Conservation (phyloP, 2,113 vertebrate species). For the Fregata magnificens region DNA sequence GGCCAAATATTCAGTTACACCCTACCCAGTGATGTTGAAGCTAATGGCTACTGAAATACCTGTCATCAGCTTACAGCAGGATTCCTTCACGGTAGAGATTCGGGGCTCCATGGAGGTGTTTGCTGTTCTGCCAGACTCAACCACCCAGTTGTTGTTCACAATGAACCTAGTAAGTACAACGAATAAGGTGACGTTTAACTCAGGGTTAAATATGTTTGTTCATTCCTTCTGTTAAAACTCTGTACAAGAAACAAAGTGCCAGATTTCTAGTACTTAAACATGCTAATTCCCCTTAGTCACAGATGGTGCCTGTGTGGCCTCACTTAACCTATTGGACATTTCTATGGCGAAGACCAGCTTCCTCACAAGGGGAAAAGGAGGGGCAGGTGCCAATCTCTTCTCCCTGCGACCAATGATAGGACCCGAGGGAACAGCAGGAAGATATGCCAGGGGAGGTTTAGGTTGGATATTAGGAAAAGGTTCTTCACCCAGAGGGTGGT, state of each 20-base stretch:
- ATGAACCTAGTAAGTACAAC: constrained; percentile 66
- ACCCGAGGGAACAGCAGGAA: too few relatives aligned
- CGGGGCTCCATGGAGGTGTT: constrained; percentile 64
- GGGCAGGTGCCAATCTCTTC: too few relatives aligned
- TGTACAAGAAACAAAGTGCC: not conserved
- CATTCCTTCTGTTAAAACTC: not conserved
- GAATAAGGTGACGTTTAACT: not conserved
- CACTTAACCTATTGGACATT: not conserved
- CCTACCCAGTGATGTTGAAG: constrained; percentile 67
- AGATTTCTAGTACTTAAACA: not conserved
- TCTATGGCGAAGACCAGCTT: not conserved
- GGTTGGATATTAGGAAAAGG: too few relatives aligned
- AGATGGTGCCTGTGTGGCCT: not conserved
- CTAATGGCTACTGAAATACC: constrained; percentile 60
- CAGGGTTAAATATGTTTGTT: not conserved
- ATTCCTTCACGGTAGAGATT: constrained; percentile 46
- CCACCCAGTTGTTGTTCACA: constrained; percentile 53
- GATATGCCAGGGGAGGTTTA: too few relatives aligned
- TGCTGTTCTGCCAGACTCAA: constrained; percentile 50
- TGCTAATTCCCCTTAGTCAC: not conserved
- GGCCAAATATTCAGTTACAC: constrained; percentile 53
- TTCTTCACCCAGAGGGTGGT: too few relatives aligned
- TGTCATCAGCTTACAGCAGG: constrained; percentile 30
- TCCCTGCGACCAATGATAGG: too few relatives aligned
- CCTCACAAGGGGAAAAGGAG: too few relatives aligned